phyloP scores from a whole-genome alignment of 2,113 vertebrate species.

The Menura novaehollandiae region DNA sequence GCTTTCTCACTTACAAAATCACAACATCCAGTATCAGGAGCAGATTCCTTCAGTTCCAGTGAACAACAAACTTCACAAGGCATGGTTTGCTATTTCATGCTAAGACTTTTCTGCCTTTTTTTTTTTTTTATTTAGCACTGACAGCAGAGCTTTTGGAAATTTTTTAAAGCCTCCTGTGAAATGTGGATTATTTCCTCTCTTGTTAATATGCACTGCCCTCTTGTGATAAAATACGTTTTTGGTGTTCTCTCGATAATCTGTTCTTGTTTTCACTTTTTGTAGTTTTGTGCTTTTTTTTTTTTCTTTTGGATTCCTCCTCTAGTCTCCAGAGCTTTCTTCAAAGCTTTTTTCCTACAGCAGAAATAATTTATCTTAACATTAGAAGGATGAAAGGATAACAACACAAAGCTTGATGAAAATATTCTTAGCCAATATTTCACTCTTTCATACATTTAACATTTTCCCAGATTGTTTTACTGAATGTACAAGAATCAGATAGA shows the following conservation, averaged over 20 bases:
- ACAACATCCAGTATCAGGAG: accelerated
- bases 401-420: neutral
- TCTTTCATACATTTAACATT: neutral
- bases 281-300: neutral
- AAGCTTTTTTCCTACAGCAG: neutral
- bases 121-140: neutral
- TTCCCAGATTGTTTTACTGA: neutral
- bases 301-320: neutral
- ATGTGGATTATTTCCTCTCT: neutral
- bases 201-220: slow-evolving; percentile 47
- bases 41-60: neutral
- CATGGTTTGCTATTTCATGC: neutral
- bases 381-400: neutral
- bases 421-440: neutral
- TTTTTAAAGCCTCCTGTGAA: neutral
- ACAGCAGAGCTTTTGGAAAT: neutral
- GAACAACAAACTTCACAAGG: neutral
- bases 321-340: neutral
- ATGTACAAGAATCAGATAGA: neutral
- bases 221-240: slow-evolving; percentile 4
- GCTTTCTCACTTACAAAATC: neutral
- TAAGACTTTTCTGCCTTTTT: neutral
- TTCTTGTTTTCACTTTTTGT: neutral
- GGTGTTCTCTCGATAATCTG: neutral
- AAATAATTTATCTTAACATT: neutral